Percentiles rank a stretch among this genome's conserved stretches.
These are phyloP conservation scores for Cotesia glomerata DNA, from an alignment of 1,140 invertebrate species.

Conservation along the genomic window DNA sequence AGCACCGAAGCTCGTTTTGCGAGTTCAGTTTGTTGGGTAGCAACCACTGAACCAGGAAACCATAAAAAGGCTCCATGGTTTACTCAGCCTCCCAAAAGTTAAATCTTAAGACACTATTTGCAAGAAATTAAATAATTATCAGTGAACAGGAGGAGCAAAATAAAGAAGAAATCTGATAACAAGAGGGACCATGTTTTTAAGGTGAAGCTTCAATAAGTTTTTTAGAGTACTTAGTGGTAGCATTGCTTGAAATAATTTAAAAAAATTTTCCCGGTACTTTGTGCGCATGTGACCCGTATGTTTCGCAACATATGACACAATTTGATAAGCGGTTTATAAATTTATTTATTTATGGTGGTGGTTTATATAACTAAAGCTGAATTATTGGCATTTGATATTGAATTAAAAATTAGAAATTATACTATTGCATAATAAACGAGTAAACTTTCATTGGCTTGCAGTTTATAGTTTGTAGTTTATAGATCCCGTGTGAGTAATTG, in stretches of 20 bases:
- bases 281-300: too few species aligned
- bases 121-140: neutral
- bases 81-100: neutral
- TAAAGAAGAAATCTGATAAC: neutral
- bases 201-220: slow-evolving; percentile 24
- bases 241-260: too few species aligned
- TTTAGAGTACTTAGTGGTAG: neutral
- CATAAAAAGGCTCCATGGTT: slow-evolving; percentile 22
- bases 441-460: neutral
- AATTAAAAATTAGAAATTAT: too few species aligned
- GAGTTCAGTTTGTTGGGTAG: slow-evolving; percentile 32
- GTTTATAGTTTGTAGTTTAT: neutral
- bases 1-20: slow-evolving; percentile 29
- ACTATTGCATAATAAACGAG: too few species aligned
- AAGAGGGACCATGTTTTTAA: slow-evolving; percentile 25
- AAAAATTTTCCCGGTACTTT: too few species aligned
- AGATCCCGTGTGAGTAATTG: slow-evolving; percentile 31
- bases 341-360: neutral
- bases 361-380: neutral
- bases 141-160: neutral
- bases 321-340: neutral
- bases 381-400: too few species aligned
- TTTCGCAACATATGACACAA: too few species aligned
- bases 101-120: neutral
- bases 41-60: slow-evolving; percentile 21